A percentile compares a stretch with the other conserved stretches of the same genome.
These are phyloP conservation scores for Carassius gibelio DNA, from an alignment of 2,113 vertebrate species.

Conservation along the genomic window DNA sequence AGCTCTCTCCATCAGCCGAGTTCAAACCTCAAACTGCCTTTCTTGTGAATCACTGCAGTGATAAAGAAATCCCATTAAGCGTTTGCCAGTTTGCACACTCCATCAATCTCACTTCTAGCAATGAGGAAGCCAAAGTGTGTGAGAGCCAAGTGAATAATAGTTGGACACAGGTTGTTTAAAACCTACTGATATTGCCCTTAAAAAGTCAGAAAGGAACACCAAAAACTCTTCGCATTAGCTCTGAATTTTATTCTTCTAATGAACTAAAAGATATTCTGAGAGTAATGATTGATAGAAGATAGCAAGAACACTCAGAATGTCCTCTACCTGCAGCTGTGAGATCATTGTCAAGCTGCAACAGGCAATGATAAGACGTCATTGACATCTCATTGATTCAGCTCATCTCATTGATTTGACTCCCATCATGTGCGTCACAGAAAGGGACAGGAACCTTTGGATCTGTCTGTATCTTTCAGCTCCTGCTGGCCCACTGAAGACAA, in stretches of 20 bases:
- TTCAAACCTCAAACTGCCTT: constrained; percentile 19
- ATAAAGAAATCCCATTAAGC: constrained; percentile 57
- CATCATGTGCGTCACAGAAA: constrained; percentile 46
- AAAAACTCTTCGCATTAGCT: background rate
- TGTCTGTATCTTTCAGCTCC: constrained; percentile 18
- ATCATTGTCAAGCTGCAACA: constrained; percentile 34
- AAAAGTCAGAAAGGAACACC: background rate
- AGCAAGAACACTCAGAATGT: constrained; percentile 32
- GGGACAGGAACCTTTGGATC: constrained; percentile 9
- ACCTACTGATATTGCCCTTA: background rate
- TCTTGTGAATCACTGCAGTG: constrained; percentile 23
- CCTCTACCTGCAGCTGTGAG: constrained; percentile 30
- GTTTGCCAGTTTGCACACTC: constrained; percentile 30
- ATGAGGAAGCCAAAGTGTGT: constrained; percentile 2
- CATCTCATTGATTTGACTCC: constrained; percentile 57
- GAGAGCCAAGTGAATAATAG: constrained; percentile 15
- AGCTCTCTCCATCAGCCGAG: constrained; percentile 35
- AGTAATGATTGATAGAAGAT: constrained; percentile 4
- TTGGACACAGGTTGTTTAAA: background rate
- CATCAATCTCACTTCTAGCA: constrained; percentile 44
- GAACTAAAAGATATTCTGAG: background rate
- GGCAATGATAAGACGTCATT: constrained; percentile 60
- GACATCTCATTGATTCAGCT: constrained; percentile 62
- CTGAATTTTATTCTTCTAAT: background rate
- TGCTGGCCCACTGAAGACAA: background rate